Conservation (phyloP, 2,888 invertebrate genomes). For the Ernsta delagoae region DNA sequence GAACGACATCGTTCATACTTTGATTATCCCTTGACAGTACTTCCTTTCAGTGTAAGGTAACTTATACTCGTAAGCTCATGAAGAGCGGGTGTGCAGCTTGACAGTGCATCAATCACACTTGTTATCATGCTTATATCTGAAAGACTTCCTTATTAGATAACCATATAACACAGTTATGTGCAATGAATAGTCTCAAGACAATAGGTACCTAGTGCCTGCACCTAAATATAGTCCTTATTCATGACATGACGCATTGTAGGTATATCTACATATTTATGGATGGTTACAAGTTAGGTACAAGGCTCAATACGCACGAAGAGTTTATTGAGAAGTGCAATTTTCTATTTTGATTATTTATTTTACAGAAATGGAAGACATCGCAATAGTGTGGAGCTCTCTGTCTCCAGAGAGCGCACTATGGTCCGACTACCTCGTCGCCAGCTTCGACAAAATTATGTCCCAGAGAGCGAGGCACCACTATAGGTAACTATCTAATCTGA, state of each 20-base stretch:
- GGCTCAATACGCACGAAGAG: too few relatives aligned
- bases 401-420: conserved; percentile 92
- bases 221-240: background rate
- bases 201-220: background rate
- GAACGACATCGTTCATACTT: conserved; percentile 77
- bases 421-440: conserved; percentile 92
- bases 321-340: too few relatives aligned
- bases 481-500: conserved; percentile 78
- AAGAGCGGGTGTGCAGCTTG: conserved; percentile 38
- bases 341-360: background rate
- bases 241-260: background rate
- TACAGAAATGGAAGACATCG: conserved; percentile 91
- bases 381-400: conserved; percentile 91
- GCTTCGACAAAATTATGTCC: conserved; percentile 93
- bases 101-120: conserved; percentile 46
- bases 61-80: conserved; percentile 40
- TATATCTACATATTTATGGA: too few relatives aligned
- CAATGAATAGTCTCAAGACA: conserved; percentile 17
- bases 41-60: conserved; percentile 62
- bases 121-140: conserved; percentile 39
- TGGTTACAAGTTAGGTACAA: too few relatives aligned
- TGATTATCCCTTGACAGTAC: conserved; percentile 74
- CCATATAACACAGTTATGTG: conserved; percentile 31
- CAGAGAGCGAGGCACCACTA: conserved; percentile 92
- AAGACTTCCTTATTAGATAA: conserved; percentile 46